Evolutionary conservation across 1,140 invertebrate genomes (phyloP).

Genomic region (Bombus ignitus): DNA sequence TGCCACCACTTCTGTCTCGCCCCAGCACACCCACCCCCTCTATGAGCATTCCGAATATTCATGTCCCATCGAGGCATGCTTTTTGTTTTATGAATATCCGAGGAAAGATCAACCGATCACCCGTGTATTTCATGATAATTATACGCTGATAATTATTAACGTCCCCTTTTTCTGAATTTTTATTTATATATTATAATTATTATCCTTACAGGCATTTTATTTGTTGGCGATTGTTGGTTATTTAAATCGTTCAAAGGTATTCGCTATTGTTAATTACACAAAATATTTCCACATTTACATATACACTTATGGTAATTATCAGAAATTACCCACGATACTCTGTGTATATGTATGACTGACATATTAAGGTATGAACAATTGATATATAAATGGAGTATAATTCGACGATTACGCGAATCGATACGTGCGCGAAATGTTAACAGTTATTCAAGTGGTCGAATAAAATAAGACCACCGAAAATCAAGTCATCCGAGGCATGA

Average conservation of each 20-base stretch:
- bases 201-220: not conserved
- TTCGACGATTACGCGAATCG: not conserved
- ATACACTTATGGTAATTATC: not conserved
- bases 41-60: slow-evolving; percentile 41
- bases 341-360: not conserved
- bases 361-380: not conserved
- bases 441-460: not conserved
- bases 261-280: too few relatives aligned
- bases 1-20: not conserved
- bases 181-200: not conserved
- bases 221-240: not conserved
- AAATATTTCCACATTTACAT: too few relatives aligned
- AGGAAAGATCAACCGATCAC: not conserved
- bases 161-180: not conserved
- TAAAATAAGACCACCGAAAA: not conserved
- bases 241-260: not conserved
- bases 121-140: not conserved
- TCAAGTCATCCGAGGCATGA: not conserved
- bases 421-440: too few relatives aligned
- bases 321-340: not conserved
- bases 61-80: slow-evolving; percentile 19
- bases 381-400: not conserved
- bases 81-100: not conserved
- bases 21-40: not conserved
- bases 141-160: not conserved